A percentile compares a stretch with the other conserved stretches of the same genome.
phyloP scores from a whole-genome alignment of 2,797 vertebrate genomes.

The Acipenser oxyrinchus region DNA sequence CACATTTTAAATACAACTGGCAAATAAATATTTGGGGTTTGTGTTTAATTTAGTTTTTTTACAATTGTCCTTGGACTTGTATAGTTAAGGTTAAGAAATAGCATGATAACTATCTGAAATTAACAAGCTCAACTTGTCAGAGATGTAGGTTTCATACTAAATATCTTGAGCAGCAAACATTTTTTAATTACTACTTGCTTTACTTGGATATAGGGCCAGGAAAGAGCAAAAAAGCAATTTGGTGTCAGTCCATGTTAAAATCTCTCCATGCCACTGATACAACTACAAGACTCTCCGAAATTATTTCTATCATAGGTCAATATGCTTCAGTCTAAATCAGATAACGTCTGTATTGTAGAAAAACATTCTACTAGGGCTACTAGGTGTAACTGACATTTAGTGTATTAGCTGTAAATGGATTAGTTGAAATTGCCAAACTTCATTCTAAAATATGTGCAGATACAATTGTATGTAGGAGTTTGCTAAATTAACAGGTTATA shows the following conservation, averaged over 20 bases:
- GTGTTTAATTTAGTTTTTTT: background rate
- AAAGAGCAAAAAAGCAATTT: background rate
- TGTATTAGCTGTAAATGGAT: too few species aligned
- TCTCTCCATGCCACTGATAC: background rate
- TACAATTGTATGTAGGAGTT: too few species aligned
- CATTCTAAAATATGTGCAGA: too few species aligned
- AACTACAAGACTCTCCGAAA: background rate
- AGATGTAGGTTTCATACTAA: background rate
- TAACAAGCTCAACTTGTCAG: background rate
- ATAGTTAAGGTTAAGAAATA: background rate
- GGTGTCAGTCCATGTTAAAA: background rate
- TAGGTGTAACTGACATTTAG: too few species aligned
- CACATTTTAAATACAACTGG: too few species aligned
- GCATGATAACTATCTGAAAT: background rate
- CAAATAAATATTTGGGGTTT: too few species aligned
- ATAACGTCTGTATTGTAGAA: background rate
- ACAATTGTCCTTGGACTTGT: background rate
- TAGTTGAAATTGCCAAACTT: too few species aligned
- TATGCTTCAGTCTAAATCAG: background rate
- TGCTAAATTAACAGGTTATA: too few species aligned
- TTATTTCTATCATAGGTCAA: background rate
- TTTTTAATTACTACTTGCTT: background rate
- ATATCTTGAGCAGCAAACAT: background rate
- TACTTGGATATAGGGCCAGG: background rate
- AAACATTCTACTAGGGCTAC: background rate